phyloP scores from a whole-genome alignment of 2,113 vertebrate genomes.

The Thomomys bottae region DNA sequence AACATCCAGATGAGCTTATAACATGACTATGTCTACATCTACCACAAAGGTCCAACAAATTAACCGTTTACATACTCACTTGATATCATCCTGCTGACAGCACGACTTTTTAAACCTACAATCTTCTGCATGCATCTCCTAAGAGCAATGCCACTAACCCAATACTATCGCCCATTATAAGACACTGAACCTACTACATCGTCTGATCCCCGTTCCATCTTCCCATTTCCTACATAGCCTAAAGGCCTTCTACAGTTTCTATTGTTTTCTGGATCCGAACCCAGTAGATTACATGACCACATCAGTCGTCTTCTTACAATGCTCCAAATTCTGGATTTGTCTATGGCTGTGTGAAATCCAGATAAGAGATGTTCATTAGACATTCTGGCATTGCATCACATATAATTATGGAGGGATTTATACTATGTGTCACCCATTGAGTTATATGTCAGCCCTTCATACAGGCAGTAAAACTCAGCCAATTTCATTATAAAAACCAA shows the following conservation, averaged over 20 bases:
- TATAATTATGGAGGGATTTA: background rate
- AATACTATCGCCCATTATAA: conserved; percentile 1
- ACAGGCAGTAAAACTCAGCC: background rate
- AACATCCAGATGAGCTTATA: conserved; percentile 40
- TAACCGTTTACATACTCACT: conserved; percentile 30
- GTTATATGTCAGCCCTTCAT: background rate
- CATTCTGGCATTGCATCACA: background rate
- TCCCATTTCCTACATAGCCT: background rate
- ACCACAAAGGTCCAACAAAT: conserved; percentile 35
- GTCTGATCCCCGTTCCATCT: background rate
- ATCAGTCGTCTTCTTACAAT: background rate
- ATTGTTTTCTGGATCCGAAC: background rate
- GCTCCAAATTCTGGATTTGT: background rate
- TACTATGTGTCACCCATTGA: background rate
- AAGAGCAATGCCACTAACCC: conserved; percentile 4
- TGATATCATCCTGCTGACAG: conserved; percentile 46
- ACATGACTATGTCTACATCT: background rate
- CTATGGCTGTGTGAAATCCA: background rate
- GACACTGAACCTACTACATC: conserved; percentile 19
- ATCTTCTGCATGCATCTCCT: conserved; percentile 54
- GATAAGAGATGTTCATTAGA: background rate
- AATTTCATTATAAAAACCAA: background rate
- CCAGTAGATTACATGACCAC: background rate
- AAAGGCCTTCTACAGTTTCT: background rate
- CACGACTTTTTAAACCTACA: conserved; percentile 22